Evolutionary conservation across 2,797 vertebrate species (phyloP).

Genomic region (Malacoraja senta): DNA sequence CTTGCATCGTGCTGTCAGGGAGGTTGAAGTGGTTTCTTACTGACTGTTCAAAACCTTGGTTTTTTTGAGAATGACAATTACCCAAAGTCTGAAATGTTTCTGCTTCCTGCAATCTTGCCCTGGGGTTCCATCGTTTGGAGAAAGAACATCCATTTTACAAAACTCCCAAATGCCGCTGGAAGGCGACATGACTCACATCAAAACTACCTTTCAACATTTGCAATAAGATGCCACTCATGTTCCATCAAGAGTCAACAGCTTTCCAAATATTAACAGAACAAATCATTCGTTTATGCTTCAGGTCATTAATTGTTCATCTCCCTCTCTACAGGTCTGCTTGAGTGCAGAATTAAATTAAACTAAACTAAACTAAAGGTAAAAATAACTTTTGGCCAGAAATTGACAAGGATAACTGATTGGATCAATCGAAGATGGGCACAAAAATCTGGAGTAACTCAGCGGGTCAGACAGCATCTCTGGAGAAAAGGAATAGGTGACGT

Average conservation of each 20-base stretch:
- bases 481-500: too few relatives aligned
- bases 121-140: not conserved
- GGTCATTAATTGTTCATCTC: not conserved
- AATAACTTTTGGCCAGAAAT: not conserved
- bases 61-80: not conserved
- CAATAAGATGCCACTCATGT: not conserved
- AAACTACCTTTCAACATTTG: not conserved
- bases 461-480: too few relatives aligned
- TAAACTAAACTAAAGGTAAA: not conserved
- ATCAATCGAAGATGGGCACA: not conserved
- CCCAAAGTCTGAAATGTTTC: not conserved
- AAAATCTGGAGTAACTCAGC: too few relatives aligned
- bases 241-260: not conserved
- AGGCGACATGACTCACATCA: not conserved
- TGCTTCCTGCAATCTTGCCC: not conserved
- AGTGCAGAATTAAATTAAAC: not conserved
- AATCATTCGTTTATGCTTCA: not conserved
- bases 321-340: not conserved
- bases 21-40: not conserved
- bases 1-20: not conserved
- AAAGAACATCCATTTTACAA: not conserved
- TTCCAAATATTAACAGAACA: not conserved
- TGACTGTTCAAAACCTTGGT: not conserved
- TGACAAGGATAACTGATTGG: not conserved
- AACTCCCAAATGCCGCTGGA: not conserved